Conservation (phyloP, 2,888 invertebrate species). For the Mamestra brassicae region DNA sequence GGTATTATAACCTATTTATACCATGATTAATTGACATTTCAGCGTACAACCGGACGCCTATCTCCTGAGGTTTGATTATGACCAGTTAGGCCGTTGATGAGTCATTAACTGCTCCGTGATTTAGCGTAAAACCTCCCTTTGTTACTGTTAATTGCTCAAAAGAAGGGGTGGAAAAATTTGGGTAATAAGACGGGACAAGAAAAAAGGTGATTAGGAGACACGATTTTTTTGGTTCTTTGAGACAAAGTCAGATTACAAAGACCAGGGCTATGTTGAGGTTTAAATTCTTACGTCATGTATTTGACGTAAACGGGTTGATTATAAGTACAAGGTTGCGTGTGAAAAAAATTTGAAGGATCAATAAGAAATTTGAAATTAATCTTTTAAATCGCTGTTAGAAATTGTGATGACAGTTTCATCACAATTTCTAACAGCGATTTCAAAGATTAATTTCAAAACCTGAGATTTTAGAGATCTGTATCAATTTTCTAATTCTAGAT, state of each 20-base stretch:
- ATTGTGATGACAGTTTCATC: too few species aligned
- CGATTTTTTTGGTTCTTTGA: background rate
- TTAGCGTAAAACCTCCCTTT: conserved; percentile 39
- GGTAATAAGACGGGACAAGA: background rate
- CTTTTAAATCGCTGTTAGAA: background rate
- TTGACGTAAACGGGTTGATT: background rate
- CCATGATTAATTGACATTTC: conserved; percentile 77
- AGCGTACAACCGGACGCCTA: conserved; percentile 65
- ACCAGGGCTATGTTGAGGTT: background rate
- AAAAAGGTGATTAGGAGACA: background rate
- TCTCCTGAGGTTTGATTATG: conserved; percentile 67
- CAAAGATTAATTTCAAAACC: conserved; percentile 7
- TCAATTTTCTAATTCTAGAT: too few species aligned
- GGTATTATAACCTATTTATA: conserved; percentile 71
- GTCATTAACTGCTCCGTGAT: conserved; percentile 55
- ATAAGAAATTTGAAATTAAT: conserved; percentile 12
- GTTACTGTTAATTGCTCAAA: conserved; percentile 28
- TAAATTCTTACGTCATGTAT: background rate
- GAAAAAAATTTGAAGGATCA: background rate
- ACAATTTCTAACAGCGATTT: background rate
- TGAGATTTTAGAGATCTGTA: too few species aligned
- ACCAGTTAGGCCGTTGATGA: conserved; percentile 45
- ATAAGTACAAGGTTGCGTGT: background rate
- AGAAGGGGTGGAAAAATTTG: conserved; percentile 8
- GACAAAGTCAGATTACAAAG: background rate